phyloP scores from a whole-genome alignment of 2,888 invertebrate genomes.

The Trimorus sp. region DNA sequence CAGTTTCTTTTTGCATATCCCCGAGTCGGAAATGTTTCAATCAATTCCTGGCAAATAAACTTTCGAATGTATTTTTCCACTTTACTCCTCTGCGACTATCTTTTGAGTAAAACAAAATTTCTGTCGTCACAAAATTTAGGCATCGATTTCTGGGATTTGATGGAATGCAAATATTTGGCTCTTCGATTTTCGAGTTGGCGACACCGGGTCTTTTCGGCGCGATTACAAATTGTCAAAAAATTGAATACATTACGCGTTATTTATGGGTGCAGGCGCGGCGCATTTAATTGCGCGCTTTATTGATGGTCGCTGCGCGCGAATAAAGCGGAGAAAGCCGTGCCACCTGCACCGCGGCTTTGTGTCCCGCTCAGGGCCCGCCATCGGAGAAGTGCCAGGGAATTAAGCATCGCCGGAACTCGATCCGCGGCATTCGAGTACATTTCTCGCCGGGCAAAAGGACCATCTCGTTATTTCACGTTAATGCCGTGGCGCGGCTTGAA shows the following conservation, averaged over 20 bases:
- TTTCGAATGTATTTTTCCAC: no score
- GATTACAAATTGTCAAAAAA: slow-evolving; percentile 40
- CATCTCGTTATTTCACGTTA: slow-evolving; percentile 61
- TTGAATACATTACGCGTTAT: slow-evolving; percentile 53
- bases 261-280: slow-evolving; percentile 37
- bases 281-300: slow-evolving; percentile 57
- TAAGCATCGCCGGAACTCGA: slow-evolving; percentile 58
- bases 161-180: neutral
- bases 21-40: no score
- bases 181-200: neutral
- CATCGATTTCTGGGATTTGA: no score
- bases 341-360: slow-evolving; percentile 61
- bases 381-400: slow-evolving; percentile 47
- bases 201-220: neutral
- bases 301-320: slow-evolving; percentile 36
- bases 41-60: no score
- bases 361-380: slow-evolving; percentile 31
- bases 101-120: no score
- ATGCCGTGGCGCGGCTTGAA: slow-evolving; percentile 56
- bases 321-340: slow-evolving; percentile 37
- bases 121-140: no score
- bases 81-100: no score
- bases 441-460: slow-evolving; percentile 52
- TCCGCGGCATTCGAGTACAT: slow-evolving; percentile 57
- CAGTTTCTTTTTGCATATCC: no score